These are phyloP conservation scores for Eupleurogrammus muticus DNA, from an alignment of 2,797 vertebrate genomes.

Conservation along the genomic window DNA sequence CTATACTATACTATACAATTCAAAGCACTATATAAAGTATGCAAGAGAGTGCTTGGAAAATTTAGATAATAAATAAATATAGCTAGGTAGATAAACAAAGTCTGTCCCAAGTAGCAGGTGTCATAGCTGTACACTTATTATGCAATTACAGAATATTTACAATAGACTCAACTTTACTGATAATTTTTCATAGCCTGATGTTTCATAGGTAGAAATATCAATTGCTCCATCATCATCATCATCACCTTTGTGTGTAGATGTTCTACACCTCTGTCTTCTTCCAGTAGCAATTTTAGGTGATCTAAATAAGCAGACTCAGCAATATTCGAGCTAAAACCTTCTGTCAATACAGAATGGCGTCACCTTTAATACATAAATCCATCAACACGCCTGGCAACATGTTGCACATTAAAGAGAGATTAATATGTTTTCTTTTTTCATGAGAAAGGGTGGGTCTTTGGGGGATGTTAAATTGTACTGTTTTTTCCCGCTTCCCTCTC, in stretches of 20 bases:
- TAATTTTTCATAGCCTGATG: neutral
- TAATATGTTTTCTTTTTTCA: conserved; percentile 21
- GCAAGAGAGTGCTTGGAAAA: conserved; percentile 8
- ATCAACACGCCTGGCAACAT: conserved; percentile 50
- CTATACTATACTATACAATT: no score
- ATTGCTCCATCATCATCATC: neutral
- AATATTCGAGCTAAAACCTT: conserved; percentile 72
- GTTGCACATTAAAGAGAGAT: conserved; percentile 59
- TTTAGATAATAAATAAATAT: neutral
- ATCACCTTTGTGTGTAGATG: neutral
- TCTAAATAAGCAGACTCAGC: conserved; percentile 74
- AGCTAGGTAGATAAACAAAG: neutral
- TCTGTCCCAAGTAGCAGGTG: neutral
- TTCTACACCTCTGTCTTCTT: neutral
- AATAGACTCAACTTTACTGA: neutral
- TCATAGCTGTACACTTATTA: neutral
- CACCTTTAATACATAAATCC: conserved; percentile 71
- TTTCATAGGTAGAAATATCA: conserved; percentile 6
- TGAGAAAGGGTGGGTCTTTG: no score
- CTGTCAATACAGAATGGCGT: conserved; percentile 75
- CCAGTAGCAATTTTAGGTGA: conserved; percentile 27
- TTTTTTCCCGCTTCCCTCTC: conserved; percentile 15
- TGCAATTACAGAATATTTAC: neutral
- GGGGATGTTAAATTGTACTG: neutral
- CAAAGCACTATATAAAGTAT: conserved; percentile 21